Percentiles rank a stretch among this genome's conserved stretches.
These are phyloP conservation scores for Brachirus orientalis DNA, from an alignment of 2,113 vertebrate species.

Conservation along the genomic window DNA sequence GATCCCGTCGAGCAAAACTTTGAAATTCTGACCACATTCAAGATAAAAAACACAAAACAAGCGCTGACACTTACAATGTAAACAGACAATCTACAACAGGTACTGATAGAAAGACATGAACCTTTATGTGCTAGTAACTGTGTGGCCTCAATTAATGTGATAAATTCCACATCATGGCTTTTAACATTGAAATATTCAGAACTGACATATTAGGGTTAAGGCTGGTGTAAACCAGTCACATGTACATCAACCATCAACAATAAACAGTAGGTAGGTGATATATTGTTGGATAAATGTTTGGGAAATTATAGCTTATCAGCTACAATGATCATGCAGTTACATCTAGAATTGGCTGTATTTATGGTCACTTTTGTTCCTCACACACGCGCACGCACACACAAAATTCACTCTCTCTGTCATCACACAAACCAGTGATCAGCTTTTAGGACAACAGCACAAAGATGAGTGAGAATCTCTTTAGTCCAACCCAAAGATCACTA, in stretches of 20 bases:
- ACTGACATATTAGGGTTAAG: constrained; percentile 33
- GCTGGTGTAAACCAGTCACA: constrained; percentile 42
- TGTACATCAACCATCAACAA: constrained; percentile 48
- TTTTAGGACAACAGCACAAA: constrained; percentile 36
- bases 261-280: constrained; percentile 41
- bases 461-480: constrained; percentile 22
- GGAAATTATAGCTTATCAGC: constrained; percentile 59
- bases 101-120: constrained; percentile 11
- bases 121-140: constrained; percentile 45
- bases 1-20: constrained; percentile 34
- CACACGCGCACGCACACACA: background rate
- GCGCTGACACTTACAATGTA: constrained; percentile 41
- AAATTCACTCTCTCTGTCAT: background rate
- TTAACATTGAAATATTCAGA: constrained; percentile 57
- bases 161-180: constrained; percentile 46
- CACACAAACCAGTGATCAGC: constrained; percentile 32
- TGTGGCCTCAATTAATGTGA: constrained; percentile 39
- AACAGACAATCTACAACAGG: constrained; percentile 40
- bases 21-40: constrained; percentile 60
- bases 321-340: constrained; percentile 68
- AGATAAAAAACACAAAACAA: constrained; percentile 53
- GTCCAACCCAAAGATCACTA: constrained; percentile 36
- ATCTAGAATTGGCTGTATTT: constrained; percentile 54
- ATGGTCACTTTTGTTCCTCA: constrained; percentile 2
- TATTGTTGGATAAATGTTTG: constrained; percentile 55